Percentiles rank a stretch among this genome's conserved stretches.
phyloP scores from a whole-genome alignment of 2,797 vertebrate species.

The Picus viridis region DNA sequence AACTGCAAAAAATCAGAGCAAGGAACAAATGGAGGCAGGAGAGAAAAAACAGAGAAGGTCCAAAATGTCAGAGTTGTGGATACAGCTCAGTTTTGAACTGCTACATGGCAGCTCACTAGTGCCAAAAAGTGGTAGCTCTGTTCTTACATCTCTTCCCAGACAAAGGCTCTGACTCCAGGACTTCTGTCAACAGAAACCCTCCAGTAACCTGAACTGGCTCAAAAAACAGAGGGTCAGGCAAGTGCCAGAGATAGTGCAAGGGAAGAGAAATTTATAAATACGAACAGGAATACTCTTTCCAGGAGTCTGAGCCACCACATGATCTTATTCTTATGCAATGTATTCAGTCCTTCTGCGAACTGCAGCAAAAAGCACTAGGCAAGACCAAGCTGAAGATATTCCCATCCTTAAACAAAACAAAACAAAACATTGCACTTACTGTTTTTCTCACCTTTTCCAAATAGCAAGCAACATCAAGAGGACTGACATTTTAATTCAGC shows the following conservation, averaged over 20 bases:
- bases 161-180: background rate
- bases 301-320: background rate
- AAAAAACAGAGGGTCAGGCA: background rate
- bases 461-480: background rate
- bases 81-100: background rate
- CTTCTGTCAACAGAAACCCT: background rate
- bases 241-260: background rate
- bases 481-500: background rate
- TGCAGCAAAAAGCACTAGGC: background rate
- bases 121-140: background rate
- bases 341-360: background rate
- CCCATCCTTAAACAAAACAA: background rate
- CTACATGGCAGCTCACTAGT: background rate
- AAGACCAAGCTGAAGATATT: background rate
- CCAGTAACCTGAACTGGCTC: background rate
- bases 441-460: background rate
- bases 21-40: rapidly evolving
- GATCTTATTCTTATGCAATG: background rate
- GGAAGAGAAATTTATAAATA: background rate
- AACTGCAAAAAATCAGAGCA: background rate
- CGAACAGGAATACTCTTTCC: background rate
- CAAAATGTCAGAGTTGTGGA: background rate
- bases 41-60: background rate
- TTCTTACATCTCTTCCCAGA: background rate
- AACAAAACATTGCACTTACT: background rate